Percentiles rank a stretch among this genome's conserved stretches.
Conservation (phyloP, 2,888 invertebrate species). For the Bedellia somnulentella region DNA sequence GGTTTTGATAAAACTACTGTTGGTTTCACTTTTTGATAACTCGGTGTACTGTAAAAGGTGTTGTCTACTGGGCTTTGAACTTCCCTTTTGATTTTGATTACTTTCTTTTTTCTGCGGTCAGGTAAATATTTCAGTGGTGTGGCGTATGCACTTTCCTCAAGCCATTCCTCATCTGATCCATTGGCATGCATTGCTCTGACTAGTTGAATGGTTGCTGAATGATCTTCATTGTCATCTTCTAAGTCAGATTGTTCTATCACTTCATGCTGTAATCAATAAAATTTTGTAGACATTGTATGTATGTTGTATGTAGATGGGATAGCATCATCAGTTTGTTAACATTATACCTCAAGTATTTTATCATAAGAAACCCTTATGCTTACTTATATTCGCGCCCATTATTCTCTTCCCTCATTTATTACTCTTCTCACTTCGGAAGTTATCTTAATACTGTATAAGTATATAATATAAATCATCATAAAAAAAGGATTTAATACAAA, state of each 20-base stretch:
- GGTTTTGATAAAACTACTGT: conserved; percentile 8
- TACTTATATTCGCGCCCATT: no score
- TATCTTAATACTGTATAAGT: no score
- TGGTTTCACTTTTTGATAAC: background rate
- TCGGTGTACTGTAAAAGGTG: background rate
- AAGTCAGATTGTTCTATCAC: background rate
- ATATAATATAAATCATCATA: no score
- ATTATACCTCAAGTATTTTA: no score
- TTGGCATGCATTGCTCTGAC: conserved; percentile 33
- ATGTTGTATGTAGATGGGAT: no score
- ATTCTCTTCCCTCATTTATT: no score
- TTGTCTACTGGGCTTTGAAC: conserved; percentile 20
- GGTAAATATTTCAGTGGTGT: conserved; percentile 28
- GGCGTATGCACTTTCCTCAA: conserved; percentile 35
- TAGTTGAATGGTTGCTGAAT: conserved; percentile 25
- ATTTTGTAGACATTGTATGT: no score
- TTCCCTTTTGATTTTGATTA: conserved; percentile 36
- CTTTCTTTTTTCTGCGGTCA: conserved; percentile 26
- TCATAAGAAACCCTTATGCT: no score
- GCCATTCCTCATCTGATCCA: conserved; percentile 43
- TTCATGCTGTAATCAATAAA: no score
- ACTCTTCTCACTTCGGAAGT: no score
- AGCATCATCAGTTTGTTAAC: no score
- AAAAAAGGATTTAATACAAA: no score
- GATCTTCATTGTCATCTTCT: conserved; percentile 16